phyloP scores from a whole-genome alignment of 1,140 invertebrate genomes.

The Dreissena rostriformis region DNA sequence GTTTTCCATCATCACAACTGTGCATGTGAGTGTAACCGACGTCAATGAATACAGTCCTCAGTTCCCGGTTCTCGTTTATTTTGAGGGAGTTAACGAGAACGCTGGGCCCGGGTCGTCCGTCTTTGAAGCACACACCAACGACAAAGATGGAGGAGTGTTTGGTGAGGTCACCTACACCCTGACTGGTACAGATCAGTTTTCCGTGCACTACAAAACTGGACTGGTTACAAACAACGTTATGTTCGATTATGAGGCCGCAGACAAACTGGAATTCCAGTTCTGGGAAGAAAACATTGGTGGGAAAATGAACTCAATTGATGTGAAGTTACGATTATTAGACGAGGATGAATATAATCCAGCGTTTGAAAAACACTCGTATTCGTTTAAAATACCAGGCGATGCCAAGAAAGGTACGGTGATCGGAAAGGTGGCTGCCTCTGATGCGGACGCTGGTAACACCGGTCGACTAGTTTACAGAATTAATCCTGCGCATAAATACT shows the following conservation, averaged over 20 bases:
- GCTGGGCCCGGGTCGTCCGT: slow-evolving; percentile 89
- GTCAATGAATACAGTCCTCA: slow-evolving; percentile 80
- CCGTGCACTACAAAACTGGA: slow-evolving; percentile 73
- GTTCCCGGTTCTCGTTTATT: slow-evolving; percentile 81
- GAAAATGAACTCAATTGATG: slow-evolving; percentile 88
- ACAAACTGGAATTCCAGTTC: slow-evolving; percentile 90
- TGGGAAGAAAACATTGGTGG: slow-evolving; percentile 92
- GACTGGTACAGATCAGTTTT: slow-evolving; percentile 70
- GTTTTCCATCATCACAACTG: slow-evolving; percentile 93
- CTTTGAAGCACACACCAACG: slow-evolving; percentile 94
- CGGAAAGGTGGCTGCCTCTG: slow-evolving; percentile 93
- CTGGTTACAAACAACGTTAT: slow-evolving; percentile 87
- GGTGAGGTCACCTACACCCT: slow-evolving; percentile 94
- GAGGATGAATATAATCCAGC: slow-evolving; percentile 96
- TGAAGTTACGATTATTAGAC: slow-evolving; percentile 93
- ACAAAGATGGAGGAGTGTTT: slow-evolving; percentile 91
- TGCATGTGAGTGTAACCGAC: slow-evolving; percentile 83
- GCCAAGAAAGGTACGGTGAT: slow-evolving; percentile 89
- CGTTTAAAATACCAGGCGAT: slow-evolving; percentile 89
- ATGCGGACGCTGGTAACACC: slow-evolving; percentile 94
- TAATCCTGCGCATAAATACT: slow-evolving; percentile 88
- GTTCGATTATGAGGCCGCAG: slow-evolving; percentile 73
- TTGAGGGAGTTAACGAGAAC: slow-evolving; percentile 91
- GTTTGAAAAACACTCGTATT: slow-evolving; percentile 93
- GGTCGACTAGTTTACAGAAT: slow-evolving; percentile 92